Evolutionary conservation across 2,888 invertebrate species (phyloP), one percentile per base, ranked within the genome.

Genomic region (Agonopterix subpropinquella): DNA sequence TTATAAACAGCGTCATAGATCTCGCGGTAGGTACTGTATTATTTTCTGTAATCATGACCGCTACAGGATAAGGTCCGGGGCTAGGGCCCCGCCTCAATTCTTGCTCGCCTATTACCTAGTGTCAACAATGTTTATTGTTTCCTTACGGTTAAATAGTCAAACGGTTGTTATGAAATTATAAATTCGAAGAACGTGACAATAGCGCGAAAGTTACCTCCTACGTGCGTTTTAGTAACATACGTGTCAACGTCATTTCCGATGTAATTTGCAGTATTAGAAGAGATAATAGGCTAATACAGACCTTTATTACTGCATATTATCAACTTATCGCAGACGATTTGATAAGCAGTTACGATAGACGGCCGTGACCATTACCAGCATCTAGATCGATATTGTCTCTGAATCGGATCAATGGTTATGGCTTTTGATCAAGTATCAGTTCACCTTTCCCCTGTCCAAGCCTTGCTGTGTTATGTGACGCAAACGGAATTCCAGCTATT

Each of bases 101-200:
- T 47, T 44, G 45, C 36, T 37, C 44, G 50, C 45, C 11, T 42
- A 11, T 42, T 8, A 11, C 4, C 11, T 28, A n/a, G 41, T 15
- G 18, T 45, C 18, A 18, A 45, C 45, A 45, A n/a, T 28, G 56
- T 62, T 54, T 65, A 59, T 61, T 61, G 60, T 68, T 67, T 59
- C 59, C 51, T 61, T 60, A 58, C 58, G 43, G 36, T 15, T 43
- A 47, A 43, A 8, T 36, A 36, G 11, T 43, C 41, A 10, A n/a
- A 44, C 44, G 53, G 51, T 53, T 53, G 50, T 53, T 54, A 52
- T 50, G 39, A 39, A 60, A 63, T 62, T 63, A 62, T 58, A 63
- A 55, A 64, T 77, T 73, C 73, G 55, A 51, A 56, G 73, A 75
- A 84, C 84, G 85, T 84, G 85, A 80, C 76, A 73, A 75, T 77